Percentiles rank a stretch among this genome's conserved stretches.
Conservation (phyloP, 1,140 invertebrate genomes). For the Sminthurides bifidus region DNA sequence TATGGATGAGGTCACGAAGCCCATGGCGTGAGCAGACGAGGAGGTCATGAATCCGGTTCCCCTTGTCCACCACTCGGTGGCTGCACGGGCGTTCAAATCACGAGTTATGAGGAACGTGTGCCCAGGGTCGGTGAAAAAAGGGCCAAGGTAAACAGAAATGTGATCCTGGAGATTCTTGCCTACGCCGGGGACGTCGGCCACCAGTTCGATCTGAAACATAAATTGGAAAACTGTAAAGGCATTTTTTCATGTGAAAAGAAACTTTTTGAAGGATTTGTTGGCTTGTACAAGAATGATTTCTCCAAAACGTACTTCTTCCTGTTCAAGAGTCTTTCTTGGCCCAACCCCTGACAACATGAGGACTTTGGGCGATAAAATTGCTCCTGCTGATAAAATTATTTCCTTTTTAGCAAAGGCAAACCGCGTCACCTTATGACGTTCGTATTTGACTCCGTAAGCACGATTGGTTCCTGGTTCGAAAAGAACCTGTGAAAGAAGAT, state of each 20-base stretch:
- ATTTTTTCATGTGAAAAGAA: not conserved
- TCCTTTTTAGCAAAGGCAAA: conserved; percentile 32
- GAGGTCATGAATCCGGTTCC: conserved; percentile 4
- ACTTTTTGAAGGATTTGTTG: not conserved
- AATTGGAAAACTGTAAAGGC: not conserved
- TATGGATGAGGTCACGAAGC: not conserved
- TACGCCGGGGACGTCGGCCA: conserved; percentile 36
- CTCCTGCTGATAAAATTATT: conserved; percentile 37
- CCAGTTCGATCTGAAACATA: conserved; percentile 24
- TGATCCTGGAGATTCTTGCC: conserved; percentile 41
- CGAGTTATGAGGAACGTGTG: conserved; percentile 4
- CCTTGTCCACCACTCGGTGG: not conserved
- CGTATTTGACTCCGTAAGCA: conserved; percentile 29
- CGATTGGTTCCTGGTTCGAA: conserved; percentile 2
- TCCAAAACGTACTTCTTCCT: not conserved
- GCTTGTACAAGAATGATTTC: not conserved
- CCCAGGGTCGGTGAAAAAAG: conserved; percentile 11
- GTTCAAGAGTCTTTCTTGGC: conserved; percentile 37
- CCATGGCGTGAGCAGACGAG: conserved; percentile 3
- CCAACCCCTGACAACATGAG: conserved; percentile 45
- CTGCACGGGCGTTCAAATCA: conserved; percentile 1
- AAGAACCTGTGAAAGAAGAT: conserved; percentile 13
- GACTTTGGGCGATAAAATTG: conserved; percentile 37
- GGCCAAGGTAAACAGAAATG: conserved; percentile 19
- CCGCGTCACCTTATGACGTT: conserved; percentile 9